Conservation (phyloP, 1,140 invertebrate species). For the Neodiprion fabricii region DNA sequence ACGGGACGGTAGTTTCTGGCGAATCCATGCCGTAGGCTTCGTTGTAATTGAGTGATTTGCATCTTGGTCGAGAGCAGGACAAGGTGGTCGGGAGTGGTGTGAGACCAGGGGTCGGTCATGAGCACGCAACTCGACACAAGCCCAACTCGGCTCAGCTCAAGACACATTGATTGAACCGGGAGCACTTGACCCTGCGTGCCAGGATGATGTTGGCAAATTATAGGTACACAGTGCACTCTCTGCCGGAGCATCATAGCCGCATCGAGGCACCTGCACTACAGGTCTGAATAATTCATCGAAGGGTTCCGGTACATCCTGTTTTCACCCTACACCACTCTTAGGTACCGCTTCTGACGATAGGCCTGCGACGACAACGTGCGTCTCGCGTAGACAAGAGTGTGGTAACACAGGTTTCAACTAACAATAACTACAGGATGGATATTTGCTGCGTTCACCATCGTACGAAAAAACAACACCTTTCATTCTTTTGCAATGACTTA, state of each 20-base stretch:
- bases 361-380: too few relatives aligned
- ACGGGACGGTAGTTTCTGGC: neutral
- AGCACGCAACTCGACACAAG: conserved; percentile 29
- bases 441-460: too few relatives aligned
- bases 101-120: conserved; percentile 31
- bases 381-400: too few relatives aligned
- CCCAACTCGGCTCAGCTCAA: neutral
- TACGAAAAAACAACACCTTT: neutral
- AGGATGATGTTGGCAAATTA: conserved; percentile 54
- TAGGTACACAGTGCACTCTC: conserved; percentile 25
- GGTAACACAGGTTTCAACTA: too few relatives aligned
- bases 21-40: conserved; percentile 34
- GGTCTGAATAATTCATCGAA: conserved; percentile 7
- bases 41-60: conserved; percentile 58
- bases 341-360: too few relatives aligned
- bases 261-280: neutral
- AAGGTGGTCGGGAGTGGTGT: neutral
- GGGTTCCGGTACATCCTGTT: neutral
- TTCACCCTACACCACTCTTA: too few relatives aligned
- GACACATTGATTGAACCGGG: conserved; percentile 53
- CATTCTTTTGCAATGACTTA: too few relatives aligned
- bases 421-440: too few relatives aligned
- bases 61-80: conserved; percentile 41
- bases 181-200: conserved; percentile 53
- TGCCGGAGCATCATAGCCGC: neutral